A percentile compares a stretch with the other conserved stretches of the same genome.
Evolutionary conservation across 1,140 invertebrate species (phyloP).

Genomic region (Drosophila pallidifrons): DNA sequence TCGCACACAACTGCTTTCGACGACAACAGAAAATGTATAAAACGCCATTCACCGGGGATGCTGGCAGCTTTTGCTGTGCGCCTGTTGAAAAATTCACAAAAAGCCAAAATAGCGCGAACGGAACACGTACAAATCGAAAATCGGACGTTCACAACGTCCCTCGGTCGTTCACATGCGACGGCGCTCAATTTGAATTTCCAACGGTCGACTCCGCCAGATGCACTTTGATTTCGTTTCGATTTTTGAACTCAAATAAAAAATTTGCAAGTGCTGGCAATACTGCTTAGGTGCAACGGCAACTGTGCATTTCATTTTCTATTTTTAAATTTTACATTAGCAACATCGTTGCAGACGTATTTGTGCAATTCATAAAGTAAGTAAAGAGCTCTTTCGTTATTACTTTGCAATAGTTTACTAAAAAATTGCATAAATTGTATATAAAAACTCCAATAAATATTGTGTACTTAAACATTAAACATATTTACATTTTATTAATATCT

Average conservation of each 20-base stretch:
- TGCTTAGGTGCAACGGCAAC: conserved; percentile 35
- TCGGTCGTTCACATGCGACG: conserved; percentile 39
- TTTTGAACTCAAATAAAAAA: conserved; percentile 14
- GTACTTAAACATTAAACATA: background rate
- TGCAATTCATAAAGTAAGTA: conserved; percentile 36
- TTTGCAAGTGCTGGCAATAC: conserved; percentile 10
- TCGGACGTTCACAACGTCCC: conserved; percentile 56
- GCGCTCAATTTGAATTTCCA: conserved; percentile 46
- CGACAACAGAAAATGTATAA: conserved; percentile 1
- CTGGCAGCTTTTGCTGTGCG: conserved; percentile 47
- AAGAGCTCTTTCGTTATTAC: background rate
- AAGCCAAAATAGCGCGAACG: conserved; percentile 80
- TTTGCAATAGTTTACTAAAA: background rate
- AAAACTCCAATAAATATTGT: background rate
- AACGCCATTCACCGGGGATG: conserved; percentile 2
- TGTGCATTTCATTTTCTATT: conserved; percentile 52
- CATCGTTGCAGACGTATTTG: conserved; percentile 36
- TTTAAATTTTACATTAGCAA: conserved; percentile 59
- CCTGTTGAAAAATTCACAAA: conserved; percentile 80
- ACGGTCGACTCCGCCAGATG: conserved; percentile 3
- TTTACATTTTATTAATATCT: background rate
- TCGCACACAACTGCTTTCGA: background rate
- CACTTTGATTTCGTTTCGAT: background rate
- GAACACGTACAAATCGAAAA: conserved; percentile 73
- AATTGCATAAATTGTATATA: background rate